phyloP scores from a whole-genome alignment of 2,888 invertebrate species.

The Anticlea derivata region DNA sequence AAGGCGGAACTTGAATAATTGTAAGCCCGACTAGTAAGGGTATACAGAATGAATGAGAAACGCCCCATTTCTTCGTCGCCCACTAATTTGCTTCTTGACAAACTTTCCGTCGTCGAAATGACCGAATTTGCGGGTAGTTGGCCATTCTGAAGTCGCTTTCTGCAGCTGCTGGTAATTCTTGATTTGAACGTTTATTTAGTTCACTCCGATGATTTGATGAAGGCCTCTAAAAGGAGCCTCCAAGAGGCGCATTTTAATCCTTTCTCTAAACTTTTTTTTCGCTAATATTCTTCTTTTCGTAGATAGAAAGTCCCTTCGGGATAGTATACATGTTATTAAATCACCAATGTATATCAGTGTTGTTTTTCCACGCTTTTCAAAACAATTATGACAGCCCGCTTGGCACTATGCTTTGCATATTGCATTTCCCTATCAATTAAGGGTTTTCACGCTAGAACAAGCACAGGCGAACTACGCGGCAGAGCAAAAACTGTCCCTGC shows the following conservation, averaged over 20 bases:
- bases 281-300: too few relatives aligned
- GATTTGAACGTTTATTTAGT: conserved; percentile 21
- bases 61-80: conserved; percentile 56
- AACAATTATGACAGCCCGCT: neutral
- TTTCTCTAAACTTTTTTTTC: too few relatives aligned
- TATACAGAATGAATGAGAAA: conserved; percentile 36
- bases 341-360: too few relatives aligned
- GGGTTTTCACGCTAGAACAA: neutral
- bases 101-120: conserved; percentile 54
- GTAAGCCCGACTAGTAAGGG: conserved; percentile 22
- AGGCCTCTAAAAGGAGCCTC: too few relatives aligned
- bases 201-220: neutral
- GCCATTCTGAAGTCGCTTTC: conserved; percentile 41
- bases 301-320: too few relatives aligned
- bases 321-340: too few relatives aligned
- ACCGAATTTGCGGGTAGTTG: conserved; percentile 50
- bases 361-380: neutral
- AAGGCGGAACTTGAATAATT: conserved; percentile 19
- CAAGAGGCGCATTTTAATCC: too few relatives aligned
- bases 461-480: neutral
- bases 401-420: neutral
- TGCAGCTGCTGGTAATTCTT: conserved; percentile 21
- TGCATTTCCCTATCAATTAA: conserved; percentile 1
- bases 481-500: conserved; percentile 1
- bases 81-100: conserved; percentile 63